Evolutionary conservation across 2,113 vertebrate genomes (phyloP), one percentile per base, ranked within the genome.

Genomic region (Anser brachyrhynchus): DNA sequence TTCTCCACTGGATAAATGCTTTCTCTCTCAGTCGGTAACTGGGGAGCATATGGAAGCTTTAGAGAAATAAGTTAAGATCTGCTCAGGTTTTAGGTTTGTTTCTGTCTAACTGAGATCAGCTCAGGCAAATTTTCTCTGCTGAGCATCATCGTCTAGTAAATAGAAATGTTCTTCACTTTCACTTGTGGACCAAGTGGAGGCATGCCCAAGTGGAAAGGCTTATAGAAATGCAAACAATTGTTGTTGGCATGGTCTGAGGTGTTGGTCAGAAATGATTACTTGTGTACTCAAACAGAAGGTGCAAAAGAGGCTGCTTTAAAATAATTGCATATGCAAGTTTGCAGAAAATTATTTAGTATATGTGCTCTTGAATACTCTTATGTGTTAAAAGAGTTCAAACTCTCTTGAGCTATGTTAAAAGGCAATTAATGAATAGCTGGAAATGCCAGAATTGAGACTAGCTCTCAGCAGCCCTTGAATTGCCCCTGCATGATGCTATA

Each of bases 1-100:
- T 95, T 96, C 95, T 93, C 92, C 83, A 80, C 84, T 83, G 78
- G 59, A 59, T 90, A 91, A 89, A 88, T 77, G 25, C 13, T 79
- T 31, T 69, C 57, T 91, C n/a, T 78, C 59, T 89, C 33, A 37
- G 52, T 57, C 41, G 64, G 66, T 39, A 80, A 31, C 54, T 59
- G 59, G 22, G 31, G 35, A 79, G 10, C 87, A 59, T 37, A 72
- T 22, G 49, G 37, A 77, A 86, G 70, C 28, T 80, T 93, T 65
- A 26, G 6, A 37, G 20, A 64, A 39, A 28, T 6, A 51, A 31
- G 13, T 39, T 20, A 77, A 65, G 37, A 59, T 76, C 55, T 64
- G 31, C 44, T 74, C 29, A 52, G 11, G 46, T 79, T 76, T 74
- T 92, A 46, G 17, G 39, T 80, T 39, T 76, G 11, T 58, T 33